Evolutionary conservation across 1,140 invertebrate genomes (phyloP).

Genomic region (Bombyx mandarina): DNA sequence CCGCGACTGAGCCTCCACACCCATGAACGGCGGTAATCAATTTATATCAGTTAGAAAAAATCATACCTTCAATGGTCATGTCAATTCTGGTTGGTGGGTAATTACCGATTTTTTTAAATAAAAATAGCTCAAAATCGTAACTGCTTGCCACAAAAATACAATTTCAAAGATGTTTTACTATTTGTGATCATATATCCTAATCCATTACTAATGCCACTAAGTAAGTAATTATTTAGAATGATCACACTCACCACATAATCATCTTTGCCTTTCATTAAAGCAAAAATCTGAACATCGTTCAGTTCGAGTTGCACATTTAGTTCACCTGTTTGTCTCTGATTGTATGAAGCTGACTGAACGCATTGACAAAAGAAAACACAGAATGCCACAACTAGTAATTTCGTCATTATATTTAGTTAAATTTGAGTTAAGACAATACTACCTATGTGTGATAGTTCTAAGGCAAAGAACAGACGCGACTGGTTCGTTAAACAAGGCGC

Average conservation of each 20-base stretch:
- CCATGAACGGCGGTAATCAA: too few relatives aligned
- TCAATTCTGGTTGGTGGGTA: too few relatives aligned
- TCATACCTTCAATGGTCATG: too few relatives aligned
- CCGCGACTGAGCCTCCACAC: too few relatives aligned
- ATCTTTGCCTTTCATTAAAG: constrained; percentile 69
- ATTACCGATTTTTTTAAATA: too few relatives aligned
- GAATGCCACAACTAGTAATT: constrained; percentile 1
- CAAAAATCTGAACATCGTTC: constrained; percentile 82
- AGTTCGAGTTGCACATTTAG: constrained; percentile 84
- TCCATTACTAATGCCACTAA: too few relatives aligned
- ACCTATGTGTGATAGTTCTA: constrained; percentile 10
- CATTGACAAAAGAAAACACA: constrained; percentile 2
- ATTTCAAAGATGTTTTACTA: too few relatives aligned
- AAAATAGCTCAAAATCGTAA: too few relatives aligned
- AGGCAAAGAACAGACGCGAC: constrained; percentile 36
- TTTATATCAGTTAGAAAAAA: too few relatives aligned
- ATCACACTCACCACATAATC: constrained; percentile 58
- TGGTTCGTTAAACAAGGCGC: constrained; percentile 28
- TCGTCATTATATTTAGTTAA: background rate
- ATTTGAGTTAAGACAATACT: constrained; percentile 2
- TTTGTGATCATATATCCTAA: too few relatives aligned
- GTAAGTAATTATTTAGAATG: background rate
- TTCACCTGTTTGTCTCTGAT: constrained; percentile 83
- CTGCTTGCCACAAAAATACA: too few relatives aligned
- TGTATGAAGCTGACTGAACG: constrained; percentile 54